Evolutionary conservation across 2,888 invertebrate genomes (phyloP).

Genomic region (Pterobdella sp.): DNA sequence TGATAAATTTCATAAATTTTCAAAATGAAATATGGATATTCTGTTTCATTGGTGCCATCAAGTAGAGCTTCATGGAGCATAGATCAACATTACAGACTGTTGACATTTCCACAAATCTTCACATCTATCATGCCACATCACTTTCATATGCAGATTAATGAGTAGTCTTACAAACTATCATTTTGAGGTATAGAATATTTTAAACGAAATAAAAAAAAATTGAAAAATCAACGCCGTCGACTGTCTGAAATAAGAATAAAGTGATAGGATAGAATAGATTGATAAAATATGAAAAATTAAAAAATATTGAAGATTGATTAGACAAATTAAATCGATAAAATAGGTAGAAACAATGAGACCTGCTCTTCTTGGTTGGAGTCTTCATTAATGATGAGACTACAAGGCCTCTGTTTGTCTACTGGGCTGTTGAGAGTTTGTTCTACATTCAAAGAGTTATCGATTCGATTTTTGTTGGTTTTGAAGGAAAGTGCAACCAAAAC

Average conservation of each 20-base stretch:
- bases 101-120: no score
- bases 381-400: background rate
- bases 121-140: no score
- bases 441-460: conserved; percentile 13
- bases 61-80: no score
- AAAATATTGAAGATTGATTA: background rate
- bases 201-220: no score
- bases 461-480: conserved; percentile 19
- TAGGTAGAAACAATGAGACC: conserved; percentile 19
- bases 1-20: no score
- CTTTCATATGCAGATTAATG: no score
- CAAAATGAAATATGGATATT: no score
- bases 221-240: background rate
- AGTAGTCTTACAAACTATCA: no score
- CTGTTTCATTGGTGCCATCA: no score
- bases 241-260: background rate
- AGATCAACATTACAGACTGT: no score
- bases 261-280: background rate
- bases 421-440: conserved; percentile 10
- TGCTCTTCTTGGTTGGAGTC: background rate
- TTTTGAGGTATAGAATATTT: no score
- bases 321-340: conserved; percentile 13
- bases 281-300: background rate
- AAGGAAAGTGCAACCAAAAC: conserved; percentile 31
- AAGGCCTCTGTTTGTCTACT: background rate